phyloP scores from a whole-genome alignment of 2,113 vertebrate genomes.

The human (Homo sapiens) region DNA sequence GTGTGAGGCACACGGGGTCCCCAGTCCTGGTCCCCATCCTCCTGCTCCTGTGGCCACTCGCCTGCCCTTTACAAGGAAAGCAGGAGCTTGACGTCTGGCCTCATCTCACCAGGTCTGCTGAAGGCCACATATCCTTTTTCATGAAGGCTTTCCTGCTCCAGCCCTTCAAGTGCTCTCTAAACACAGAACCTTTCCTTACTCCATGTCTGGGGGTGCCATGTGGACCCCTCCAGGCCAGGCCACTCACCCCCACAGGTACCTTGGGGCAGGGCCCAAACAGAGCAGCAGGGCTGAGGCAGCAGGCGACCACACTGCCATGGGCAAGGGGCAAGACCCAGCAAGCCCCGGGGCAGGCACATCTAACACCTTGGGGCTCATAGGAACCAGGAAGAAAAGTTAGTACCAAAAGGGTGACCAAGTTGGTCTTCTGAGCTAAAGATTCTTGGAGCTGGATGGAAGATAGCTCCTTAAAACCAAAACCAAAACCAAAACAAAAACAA shows the following conservation, averaged over 20 bases:
- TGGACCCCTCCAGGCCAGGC: background rate
- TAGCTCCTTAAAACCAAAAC: background rate
- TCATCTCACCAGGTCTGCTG: background rate
- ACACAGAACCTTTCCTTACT: rapidly evolving
- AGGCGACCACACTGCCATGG: background rate
- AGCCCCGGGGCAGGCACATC: background rate
- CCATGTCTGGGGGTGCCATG: rapidly evolving
- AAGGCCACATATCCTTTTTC: background rate
- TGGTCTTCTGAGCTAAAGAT: background rate
- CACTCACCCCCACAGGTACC: rapidly evolving
- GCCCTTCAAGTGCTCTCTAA: background rate
- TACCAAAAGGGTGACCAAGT: background rate
- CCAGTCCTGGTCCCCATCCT: rapidly evolving
- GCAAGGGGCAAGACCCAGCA: background rate
- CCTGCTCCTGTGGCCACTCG: background rate
- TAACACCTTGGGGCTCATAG: background rate
- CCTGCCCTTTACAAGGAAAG: background rate
- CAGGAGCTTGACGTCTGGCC: rapidly evolving
- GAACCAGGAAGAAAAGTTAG: background rate
- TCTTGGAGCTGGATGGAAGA: background rate
- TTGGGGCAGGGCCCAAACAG: background rate
- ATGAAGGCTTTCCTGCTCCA: background rate
- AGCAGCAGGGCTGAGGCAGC: background rate
- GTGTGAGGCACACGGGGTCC: background rate
- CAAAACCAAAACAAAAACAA: too few relatives aligned